phyloP scores from a whole-genome alignment of 2,113 vertebrate genomes.

The Brienomyrus brachyistius region DNA sequence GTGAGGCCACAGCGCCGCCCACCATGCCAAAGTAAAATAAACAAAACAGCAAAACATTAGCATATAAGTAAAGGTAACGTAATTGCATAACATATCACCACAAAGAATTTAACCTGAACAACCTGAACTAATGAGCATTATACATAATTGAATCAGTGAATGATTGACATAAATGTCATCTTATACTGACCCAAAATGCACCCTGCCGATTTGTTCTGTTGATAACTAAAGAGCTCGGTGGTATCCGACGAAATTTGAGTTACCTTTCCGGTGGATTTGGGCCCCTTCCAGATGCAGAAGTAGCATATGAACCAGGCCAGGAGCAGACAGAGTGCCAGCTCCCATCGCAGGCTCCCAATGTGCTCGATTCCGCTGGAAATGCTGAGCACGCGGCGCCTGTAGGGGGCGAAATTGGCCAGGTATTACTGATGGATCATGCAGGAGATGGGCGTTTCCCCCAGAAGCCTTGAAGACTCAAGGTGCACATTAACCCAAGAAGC shows the following conservation, averaged over 20 bases:
- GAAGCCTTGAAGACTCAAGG: not conserved
- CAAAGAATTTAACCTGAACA: not conserved
- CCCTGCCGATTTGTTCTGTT: not conserved
- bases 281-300: constrained; percentile 99
- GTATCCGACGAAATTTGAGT: constrained; percentile 28
- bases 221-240: not conserved
- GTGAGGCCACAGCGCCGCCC: not conserved
- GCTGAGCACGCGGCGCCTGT: constrained; percentile 81
- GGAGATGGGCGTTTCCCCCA: not conserved
- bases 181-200: not conserved
- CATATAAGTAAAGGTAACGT: not conserved
- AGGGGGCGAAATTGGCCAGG: constrained; percentile 1
- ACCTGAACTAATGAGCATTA: not conserved
- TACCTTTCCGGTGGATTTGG: constrained; percentile 98
- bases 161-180: not conserved
- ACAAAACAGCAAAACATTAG: not conserved
- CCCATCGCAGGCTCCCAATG: constrained; percentile 87
- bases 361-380: constrained; percentile 93
- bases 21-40: not conserved
- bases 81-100: not conserved
- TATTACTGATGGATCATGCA: not conserved
- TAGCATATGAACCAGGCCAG: constrained; percentile 97
- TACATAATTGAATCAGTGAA: not conserved
- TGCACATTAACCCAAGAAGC: not conserved
- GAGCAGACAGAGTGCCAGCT: constrained; percentile 86